Evolutionary conservation across 2,113 vertebrate species (phyloP).

Genomic region (Clinocottus analis): DNA sequence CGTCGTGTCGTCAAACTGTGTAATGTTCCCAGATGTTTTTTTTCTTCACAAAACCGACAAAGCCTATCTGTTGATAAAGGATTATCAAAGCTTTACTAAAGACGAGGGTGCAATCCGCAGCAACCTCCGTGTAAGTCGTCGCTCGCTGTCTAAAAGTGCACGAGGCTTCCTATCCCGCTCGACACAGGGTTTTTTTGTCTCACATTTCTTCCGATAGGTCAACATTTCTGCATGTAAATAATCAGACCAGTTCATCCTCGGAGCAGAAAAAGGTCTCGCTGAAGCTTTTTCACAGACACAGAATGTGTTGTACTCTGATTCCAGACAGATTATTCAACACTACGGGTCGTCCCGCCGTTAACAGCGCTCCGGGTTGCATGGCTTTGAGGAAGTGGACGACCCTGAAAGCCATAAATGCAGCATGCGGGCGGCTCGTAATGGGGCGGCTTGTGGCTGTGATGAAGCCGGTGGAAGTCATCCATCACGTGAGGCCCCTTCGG

Average conservation of each 20-base stretch:
- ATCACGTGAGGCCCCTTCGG: conserved; percentile 10
- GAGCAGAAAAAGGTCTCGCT: not conserved
- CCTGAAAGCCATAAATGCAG: not conserved
- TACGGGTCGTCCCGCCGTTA: not conserved
- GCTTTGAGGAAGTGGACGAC: too few relatives aligned
- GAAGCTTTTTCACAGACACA: not conserved
- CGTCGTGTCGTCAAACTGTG: conserved; percentile 9
- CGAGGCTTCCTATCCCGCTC: not conserved
- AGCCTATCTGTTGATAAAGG: conserved; percentile 34
- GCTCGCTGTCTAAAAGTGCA: not conserved
- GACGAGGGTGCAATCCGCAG: conserved; percentile 17
- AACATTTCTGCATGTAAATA: conserved; percentile 33
- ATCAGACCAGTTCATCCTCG: conserved; percentile 26
- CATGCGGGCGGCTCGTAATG: conserved; percentile 18
- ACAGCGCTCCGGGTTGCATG: too few relatives aligned
- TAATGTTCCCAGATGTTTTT: conserved; percentile 42
- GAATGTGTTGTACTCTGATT: not conserved
- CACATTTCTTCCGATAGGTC: too few relatives aligned
- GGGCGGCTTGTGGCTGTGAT: conserved; percentile 7
- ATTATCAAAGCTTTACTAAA: conserved; percentile 31
- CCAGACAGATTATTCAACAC: not conserved
- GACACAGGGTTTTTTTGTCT: too few relatives aligned
- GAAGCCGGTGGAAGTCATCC: conserved; percentile 16
- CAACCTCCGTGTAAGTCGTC: not conserved
- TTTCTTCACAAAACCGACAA: not conserved